Percentiles rank a stretch among this genome's conserved stretches.
Evolutionary conservation across 2,113 vertebrate genomes (phyloP).

Genomic region (Cathartes aura): DNA sequence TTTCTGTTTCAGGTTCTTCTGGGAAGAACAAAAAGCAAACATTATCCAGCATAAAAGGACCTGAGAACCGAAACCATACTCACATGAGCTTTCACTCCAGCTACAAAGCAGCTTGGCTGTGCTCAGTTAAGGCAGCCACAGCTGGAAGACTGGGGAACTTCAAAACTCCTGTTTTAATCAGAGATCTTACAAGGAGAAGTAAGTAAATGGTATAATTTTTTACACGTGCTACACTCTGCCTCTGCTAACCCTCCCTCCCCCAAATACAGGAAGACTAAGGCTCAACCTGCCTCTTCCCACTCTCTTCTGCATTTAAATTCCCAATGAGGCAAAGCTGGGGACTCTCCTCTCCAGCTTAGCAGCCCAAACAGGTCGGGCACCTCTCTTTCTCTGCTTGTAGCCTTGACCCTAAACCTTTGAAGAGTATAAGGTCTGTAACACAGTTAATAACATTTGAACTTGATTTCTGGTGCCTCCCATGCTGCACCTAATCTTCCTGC

Average conservation of each 20-base stretch:
- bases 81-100: neutral
- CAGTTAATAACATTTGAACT: neutral
- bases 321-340: neutral
- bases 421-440: neutral
- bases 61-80: neutral
- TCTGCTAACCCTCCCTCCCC: neutral
- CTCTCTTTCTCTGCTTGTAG: neutral
- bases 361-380: neutral
- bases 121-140: neutral
- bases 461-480: neutral
- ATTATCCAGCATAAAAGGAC: neutral
- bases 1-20: neutral
- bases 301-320: neutral
- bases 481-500: neutral
- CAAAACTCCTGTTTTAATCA: neutral
- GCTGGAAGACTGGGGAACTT: neutral
- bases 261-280: neutral
- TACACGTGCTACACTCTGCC: neutral
- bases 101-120: neutral
- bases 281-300: neutral
- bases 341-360: neutral
- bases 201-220: neutral
- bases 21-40: neutral
- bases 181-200: neutral
- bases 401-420: neutral